Evolutionary conservation across 2,797 vertebrate species (phyloP), one percentile per base, ranked within the genome.

Genomic region (Prionace glauca): DNA sequence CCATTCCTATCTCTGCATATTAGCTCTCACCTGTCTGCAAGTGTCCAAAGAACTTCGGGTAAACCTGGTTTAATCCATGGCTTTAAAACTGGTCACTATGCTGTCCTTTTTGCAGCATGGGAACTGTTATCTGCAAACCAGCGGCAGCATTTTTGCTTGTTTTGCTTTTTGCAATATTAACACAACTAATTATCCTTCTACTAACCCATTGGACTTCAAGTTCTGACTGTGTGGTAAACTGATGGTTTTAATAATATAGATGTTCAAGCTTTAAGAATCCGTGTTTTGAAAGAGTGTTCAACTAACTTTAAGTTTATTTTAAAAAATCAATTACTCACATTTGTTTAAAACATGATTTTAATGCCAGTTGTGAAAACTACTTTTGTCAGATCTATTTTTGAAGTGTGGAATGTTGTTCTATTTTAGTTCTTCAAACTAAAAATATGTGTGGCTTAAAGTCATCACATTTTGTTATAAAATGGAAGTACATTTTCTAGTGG

Each of bases 1-100:
- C 96, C 96, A 95, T 29, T 97, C 95, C 97, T 97, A 90, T 97
- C 96, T 95, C 71, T 77, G 93, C 71, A 74, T 95, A 77, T 95
- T 95, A 95, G 93, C 50, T 95, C 71, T 95, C 93, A 95, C 50
- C 93, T 95, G 93, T 77, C 93, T 95, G 71, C 93, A 95, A 95
- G 93, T 95, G 26, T 95, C 69, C 72, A 95, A 72, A 74, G 69
- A 95, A 95, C 45, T 77, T 72, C 72, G 93, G 93, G 93, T 95
- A 95, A 95, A 95, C 69, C 93, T 95, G 93, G 69, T 95, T 95
- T 95, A 56, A 95, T 56, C 93, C 93, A 77, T 56, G 69, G 29
- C 69, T 60, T 95, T 14, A 77, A 74, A 94, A 50, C 93, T 95
- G 93, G 50, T 74, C 93, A 95, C 14, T 56, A 12, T 94, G 72